Percentiles rank a stretch among this genome's conserved stretches.
Conservation (phyloP, 2,113 vertebrate species). For the Oreochromis niloticus region DNA sequence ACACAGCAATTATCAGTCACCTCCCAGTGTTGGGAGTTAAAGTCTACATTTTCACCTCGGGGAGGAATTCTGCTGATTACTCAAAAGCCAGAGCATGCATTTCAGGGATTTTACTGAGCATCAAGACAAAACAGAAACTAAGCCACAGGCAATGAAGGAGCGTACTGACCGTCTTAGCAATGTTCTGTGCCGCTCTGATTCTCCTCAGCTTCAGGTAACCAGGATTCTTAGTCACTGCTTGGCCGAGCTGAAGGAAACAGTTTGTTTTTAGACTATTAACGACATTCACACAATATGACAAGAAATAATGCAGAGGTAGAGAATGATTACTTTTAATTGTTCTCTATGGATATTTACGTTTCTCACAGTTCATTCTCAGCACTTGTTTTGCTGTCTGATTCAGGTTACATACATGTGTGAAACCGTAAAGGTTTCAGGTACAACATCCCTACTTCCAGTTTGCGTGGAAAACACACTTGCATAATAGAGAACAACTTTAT, state of each 20-base stretch:
- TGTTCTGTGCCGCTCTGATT: constrained; percentile 91
- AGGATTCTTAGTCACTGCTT: constrained; percentile 87
- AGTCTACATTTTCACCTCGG: neutral
- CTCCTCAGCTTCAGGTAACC: constrained; percentile 91
- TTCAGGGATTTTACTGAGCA: neutral
- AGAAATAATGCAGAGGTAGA: neutral
- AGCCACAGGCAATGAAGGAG: neutral
- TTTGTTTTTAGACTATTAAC: neutral
- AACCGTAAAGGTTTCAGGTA: neutral
- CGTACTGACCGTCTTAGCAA: constrained; percentile 85
- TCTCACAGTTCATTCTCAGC: neutral
- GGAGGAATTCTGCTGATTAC: neutral
- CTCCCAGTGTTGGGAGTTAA: neutral
- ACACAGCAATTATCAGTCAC: neutral
- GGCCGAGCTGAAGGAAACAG: constrained; percentile 73
- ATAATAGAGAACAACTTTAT: neutral
- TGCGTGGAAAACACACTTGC: neutral
- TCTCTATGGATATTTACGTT: neutral
- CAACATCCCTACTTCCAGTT: neutral
- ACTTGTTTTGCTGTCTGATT: neutral
- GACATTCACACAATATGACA: neutral
- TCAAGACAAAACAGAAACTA: neutral
- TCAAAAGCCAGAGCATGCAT: neutral
- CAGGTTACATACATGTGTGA: neutral
- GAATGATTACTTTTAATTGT: neutral